Base-by-base conservation (phyloP, 2,888 invertebrate species). In the Andricus curvator region DNA sequence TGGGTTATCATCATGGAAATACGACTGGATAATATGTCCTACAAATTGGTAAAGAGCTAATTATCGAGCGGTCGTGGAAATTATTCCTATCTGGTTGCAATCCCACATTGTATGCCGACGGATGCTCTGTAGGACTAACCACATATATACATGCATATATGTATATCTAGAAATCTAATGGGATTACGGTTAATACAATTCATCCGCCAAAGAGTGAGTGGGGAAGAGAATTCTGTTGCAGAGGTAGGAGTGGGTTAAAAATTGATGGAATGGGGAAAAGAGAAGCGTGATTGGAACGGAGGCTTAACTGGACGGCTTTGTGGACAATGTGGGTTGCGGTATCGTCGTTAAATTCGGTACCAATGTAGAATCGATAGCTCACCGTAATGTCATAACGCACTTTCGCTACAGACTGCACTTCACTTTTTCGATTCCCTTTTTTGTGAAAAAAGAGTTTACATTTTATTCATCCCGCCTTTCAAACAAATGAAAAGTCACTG, bases 21-120 rank as follows among this genome's bases (percentile, higher is more conserved):
- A 82, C 76, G 80, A 84, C 68, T 86, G 84, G 84, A 85, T 87
- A 88, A 88, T 88, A 85, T 77, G 85, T 82, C 81, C 83, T 85
- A 85, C 86, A 88, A 88, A 89, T 88, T 88, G 86, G 84, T 84
- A 86, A 87, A 88, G 88, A 88, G 86, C 85, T 88, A 86, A 88
- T 89, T 88, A 88, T 84, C 82, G 85, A 74, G 48, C 70, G 77
- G 80, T 78, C 80, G 68, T 77, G 84, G 65, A 84, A 86, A 84
- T 85, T 82, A 83, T 82, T 79, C 74, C 77, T 79, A 62, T 77
- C 77, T 51, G 29, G 15, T 15, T 22, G 20, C 56, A 29, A 67
- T 60, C 5, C 37, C 13, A 37, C 25, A 22, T 25, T 74, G 20
- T 29, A 48, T 9, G 22, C n/a, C 41, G 15, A 68, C 33, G 25